Base-by-base conservation (phyloP, 2,797 vertebrate species). In the Chiroxiphia lanceolata region DNA sequence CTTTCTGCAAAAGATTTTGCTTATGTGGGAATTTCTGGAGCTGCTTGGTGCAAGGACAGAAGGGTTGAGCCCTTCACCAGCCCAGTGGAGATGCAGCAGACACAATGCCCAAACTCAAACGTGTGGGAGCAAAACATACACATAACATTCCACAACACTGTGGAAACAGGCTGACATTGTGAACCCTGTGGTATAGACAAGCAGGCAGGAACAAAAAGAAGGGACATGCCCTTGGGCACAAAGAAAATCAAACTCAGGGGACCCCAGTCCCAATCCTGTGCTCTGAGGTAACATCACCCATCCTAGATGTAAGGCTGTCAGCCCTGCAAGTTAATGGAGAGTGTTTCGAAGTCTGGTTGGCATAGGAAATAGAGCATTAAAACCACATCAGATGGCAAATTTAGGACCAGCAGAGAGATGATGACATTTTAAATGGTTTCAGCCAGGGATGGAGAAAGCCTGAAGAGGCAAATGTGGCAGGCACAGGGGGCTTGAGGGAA, bases 341-440 rank as follows among this genome's bases (percentile, higher is more conserved):
- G 23, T 38, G 25, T 77, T 93, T 94, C 68, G 59, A 91, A 89
- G 57, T 57, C 69, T 87, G 48, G 44, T 33, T 89, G 64, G 57
- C 71, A 90, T n/a, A 78, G 81, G 68, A 96, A 94, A 89, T 48
- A 87, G 90, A 81, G 81, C 90, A 96, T 91, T 95, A 78, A 95
- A 95, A 83, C 80, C 79, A 69, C 51, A 76, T 95, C 83, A 75
- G 78, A 91, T 84, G 63, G 91, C 40, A 27, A 91, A 56, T 89
- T 95, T 92, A 90, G 79, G 88, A 94, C 64, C 68, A 93, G 68
- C 21, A 31, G 88, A 95, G 79, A 94, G 89, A 93, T 63, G 15
- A 89, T 72, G 56, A 68, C 69, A 91, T 90, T 93, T 94, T 90
- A 95, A 95, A 95, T 87, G 34, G 74, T 87, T 96, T 84, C 61